Conservation (phyloP, 2,797 vertebrate genomes). For the Triplophysa bombifrons region DNA sequence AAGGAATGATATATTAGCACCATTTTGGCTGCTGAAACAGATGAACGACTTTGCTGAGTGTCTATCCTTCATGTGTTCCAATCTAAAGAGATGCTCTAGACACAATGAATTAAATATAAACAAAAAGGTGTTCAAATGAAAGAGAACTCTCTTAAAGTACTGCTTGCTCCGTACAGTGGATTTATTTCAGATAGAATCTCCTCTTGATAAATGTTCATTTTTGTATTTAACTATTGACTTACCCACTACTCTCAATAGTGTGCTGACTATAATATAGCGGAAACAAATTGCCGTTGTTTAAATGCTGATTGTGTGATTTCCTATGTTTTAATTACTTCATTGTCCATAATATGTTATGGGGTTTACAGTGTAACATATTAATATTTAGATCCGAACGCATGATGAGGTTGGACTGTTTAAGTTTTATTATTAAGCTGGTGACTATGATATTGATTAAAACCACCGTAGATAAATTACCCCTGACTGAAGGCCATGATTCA, state of each 20-base stretch:
- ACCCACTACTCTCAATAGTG: neutral
- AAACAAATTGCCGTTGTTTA: neutral
- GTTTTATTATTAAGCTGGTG: neutral
- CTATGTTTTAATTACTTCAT: neutral
- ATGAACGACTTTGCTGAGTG: neutral
- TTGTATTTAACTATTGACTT: constrained; percentile 1
- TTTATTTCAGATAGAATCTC: neutral
- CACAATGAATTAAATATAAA: neutral
- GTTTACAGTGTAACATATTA: constrained; percentile 8
- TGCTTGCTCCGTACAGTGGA: neutral
- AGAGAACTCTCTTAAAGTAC: neutral
- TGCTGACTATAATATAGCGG: neutral
- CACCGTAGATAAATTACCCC: constrained; percentile 7
- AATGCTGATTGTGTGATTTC: neutral
- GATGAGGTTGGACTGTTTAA: neutral
- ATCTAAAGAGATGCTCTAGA: neutral
- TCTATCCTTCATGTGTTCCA: neutral
- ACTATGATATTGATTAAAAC: constrained; percentile 10
- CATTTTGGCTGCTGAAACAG: neutral
- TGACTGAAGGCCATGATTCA: constrained; percentile 23
- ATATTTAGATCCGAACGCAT: neutral
- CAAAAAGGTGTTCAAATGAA: neutral
- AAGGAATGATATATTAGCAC: constrained; percentile 5
- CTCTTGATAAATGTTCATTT: neutral
- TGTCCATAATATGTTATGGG: constrained; percentile 16